Evolutionary conservation across 2,113 vertebrate genomes (phyloP), one percentile per base, ranked within the genome.

Genomic region (Hippocampus comes): DNA sequence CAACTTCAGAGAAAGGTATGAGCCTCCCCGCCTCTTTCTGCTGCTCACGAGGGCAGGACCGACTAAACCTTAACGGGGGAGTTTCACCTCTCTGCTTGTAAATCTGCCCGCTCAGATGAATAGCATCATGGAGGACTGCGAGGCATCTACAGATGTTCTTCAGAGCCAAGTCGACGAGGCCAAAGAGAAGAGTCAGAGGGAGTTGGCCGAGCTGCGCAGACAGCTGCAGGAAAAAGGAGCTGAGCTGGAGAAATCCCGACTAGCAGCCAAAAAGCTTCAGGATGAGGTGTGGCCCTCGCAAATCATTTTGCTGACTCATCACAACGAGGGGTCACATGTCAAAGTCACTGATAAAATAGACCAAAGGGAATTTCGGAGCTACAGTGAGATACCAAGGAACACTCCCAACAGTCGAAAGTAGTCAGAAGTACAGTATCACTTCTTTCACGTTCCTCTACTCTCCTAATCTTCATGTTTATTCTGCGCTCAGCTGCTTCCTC

Each of bases 1-100:
- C 94, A 94, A 72, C 90, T 99, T 64, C 95, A 98, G 88, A 94
- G 94, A 78, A 95, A 98, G 95, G 97, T 96, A 86, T 84, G 86
- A 49, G 53, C 41, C 41, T 25, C 42, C 14, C 48, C 3, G 41
- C 9, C 34, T 38, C 10, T 5, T n/a, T 65, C 18, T 43, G 15
- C 48, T n/a, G 18, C 60, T 17, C 60, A 38, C 34, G 6, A 15
- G 25, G 60, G 11, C 7, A 12, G 3, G 61, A 20, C 23, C 4
- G 46, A 4, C 27, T n/a, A 17, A 34, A 68, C 11, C 14, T 68
- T 41, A 23, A 30, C 9, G 9, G 41, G 23, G 56, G 25, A 53
- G 66, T 30, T 53, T 68, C 48, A 34, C 66, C 18, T 34, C 66
- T 21, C 18, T 34, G 27, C 20, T 56, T 56, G 67, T 56, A 68